Evolutionary conservation across 1,140 invertebrate genomes (phyloP).

Genomic region (Pseudomyrmex sp.): DNA sequence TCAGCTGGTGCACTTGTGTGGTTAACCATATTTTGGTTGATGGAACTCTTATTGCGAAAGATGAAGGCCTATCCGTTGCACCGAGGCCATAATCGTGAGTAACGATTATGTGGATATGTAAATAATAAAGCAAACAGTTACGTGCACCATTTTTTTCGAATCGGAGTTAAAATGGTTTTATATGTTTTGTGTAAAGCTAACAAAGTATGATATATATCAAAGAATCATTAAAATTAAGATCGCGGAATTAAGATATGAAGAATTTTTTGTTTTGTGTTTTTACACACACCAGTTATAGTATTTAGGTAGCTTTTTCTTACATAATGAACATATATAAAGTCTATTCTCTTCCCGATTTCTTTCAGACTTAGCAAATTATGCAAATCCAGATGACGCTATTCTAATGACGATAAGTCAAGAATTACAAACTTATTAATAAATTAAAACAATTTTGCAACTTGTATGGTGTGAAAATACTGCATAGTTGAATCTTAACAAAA

Average conservation of each 20-base stretch:
- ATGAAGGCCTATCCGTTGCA: slow-evolving; percentile 78
- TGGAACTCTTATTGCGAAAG: slow-evolving; percentile 85
- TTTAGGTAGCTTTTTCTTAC: not conserved
- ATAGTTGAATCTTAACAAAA: slow-evolving; percentile 9
- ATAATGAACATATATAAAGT: slow-evolving; percentile 17
- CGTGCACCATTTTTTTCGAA: not conserved
- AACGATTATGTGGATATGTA: slow-evolving; percentile 73
- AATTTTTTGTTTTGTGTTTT: not conserved
- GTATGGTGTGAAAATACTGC: not conserved
- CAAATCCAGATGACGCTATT: slow-evolving; percentile 87
- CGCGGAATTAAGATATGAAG: not conserved
- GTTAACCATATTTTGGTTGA: slow-evolving; percentile 87
- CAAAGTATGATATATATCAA: not conserved
- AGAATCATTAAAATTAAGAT: not conserved
- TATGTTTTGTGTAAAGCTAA: not conserved
- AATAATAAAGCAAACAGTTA: slow-evolving; percentile 27
- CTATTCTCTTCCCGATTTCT: slow-evolving; percentile 55
- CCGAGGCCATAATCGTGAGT: slow-evolving; percentile 84
- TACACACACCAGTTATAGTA: slow-evolving; percentile 15
- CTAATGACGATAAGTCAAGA: slow-evolving; percentile 85
- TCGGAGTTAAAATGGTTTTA: not conserved
- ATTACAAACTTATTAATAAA: slow-evolving; percentile 82
- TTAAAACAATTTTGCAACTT: slow-evolving; percentile 45
- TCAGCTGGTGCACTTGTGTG: slow-evolving; percentile 88
- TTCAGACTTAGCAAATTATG: slow-evolving; percentile 86